Evolutionary conservation across 2,888 invertebrate species (phyloP).

Genomic region (Globia sparganii): DNA sequence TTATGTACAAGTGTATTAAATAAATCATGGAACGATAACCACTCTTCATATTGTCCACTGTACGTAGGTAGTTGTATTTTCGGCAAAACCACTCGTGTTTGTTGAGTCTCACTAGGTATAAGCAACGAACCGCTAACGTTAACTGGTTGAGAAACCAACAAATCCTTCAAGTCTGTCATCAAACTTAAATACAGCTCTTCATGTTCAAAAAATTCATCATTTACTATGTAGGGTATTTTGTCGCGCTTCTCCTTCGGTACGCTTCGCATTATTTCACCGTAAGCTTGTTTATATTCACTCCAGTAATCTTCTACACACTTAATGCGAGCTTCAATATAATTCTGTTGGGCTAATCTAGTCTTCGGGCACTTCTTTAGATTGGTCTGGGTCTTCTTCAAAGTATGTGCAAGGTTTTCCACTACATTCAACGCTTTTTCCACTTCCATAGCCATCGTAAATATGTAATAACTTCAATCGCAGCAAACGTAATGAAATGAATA

Average conservation of each 20-base stretch:
- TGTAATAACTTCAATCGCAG: conserved; percentile 8
- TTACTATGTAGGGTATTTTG: conserved; percentile 7
- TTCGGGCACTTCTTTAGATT: conserved; percentile 21
- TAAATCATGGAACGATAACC: conserved; percentile 49
- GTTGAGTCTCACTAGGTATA: conserved; percentile 12
- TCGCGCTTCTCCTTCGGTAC: conserved; percentile 2
- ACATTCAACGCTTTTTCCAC: conserved; percentile 6
- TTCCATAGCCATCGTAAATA: conserved; percentile 12
- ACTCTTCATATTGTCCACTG: conserved; percentile 46
- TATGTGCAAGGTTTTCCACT: conserved; percentile 14
- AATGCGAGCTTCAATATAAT: conserved; percentile 4
- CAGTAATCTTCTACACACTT: conserved; percentile 20
- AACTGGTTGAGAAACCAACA: conserved; percentile 6
- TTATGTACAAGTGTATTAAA: conserved; percentile 47
- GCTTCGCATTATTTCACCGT: neutral
- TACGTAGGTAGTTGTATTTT: conserved; percentile 45
- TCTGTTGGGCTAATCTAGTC: conserved; percentile 3
- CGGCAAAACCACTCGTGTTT: conserved; percentile 35
- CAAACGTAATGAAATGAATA: conserved; percentile 4
- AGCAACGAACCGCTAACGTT: conserved; percentile 2
- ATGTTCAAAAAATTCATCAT: conserved; percentile 16
- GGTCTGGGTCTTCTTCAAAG: conserved; percentile 19
- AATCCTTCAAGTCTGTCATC: conserved; percentile 15
- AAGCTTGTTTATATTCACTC: conserved; percentile 14
- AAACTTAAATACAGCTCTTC: conserved; percentile 20